A percentile compares a stretch with the other conserved stretches of the same genome.
These are phyloP conservation scores for Pinctada fucata DNA, from an alignment of 2,888 invertebrate species.

Conservation along the genomic window DNA sequence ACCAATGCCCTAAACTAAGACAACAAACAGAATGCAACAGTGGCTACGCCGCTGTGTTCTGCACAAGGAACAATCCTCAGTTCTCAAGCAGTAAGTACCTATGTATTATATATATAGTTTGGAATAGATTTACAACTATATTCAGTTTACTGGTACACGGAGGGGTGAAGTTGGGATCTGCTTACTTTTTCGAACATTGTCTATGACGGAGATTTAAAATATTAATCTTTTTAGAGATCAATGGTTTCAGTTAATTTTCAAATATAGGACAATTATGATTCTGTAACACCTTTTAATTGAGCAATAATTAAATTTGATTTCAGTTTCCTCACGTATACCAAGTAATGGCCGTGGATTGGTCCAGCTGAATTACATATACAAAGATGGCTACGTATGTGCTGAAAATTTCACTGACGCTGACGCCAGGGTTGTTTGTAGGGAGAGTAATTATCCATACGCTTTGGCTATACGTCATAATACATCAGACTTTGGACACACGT, in stretches of 20 bases:
- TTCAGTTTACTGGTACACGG: too few relatives aligned
- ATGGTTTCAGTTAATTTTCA: too few relatives aligned
- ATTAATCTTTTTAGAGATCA: too few relatives aligned
- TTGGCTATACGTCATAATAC: slow-evolving; percentile 43
- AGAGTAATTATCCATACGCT: slow-evolving; percentile 73
- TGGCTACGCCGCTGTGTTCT: slow-evolving; percentile 52
- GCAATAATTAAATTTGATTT: too few relatives aligned
- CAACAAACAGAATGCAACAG: slow-evolving; percentile 37
- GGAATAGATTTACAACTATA: too few relatives aligned
- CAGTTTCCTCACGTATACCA: background rate
- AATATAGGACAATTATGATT: too few relatives aligned
- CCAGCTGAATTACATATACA: slow-evolving; percentile 34
- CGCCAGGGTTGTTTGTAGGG: slow-evolving; percentile 78
- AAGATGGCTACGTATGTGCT: slow-evolving; percentile 81
- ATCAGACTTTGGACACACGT: background rate
- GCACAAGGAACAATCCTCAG: slow-evolving; percentile 25
- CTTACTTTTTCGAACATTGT: too few relatives aligned
- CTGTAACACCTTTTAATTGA: too few relatives aligned
- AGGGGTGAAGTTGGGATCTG: too few relatives aligned
- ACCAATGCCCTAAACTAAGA: slow-evolving; percentile 38
- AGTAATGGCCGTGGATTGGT: slow-evolving; percentile 35
- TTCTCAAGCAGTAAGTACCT: background rate
- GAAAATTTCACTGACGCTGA: slow-evolving; percentile 84
- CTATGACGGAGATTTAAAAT: too few relatives aligned
- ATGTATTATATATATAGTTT: too few relatives aligned